Percentiles rank a stretch among this genome's conserved stretches.
Conservation (phyloP, 2,797 vertebrate species). For the Acrossocheilus wenchowensis region DNA sequence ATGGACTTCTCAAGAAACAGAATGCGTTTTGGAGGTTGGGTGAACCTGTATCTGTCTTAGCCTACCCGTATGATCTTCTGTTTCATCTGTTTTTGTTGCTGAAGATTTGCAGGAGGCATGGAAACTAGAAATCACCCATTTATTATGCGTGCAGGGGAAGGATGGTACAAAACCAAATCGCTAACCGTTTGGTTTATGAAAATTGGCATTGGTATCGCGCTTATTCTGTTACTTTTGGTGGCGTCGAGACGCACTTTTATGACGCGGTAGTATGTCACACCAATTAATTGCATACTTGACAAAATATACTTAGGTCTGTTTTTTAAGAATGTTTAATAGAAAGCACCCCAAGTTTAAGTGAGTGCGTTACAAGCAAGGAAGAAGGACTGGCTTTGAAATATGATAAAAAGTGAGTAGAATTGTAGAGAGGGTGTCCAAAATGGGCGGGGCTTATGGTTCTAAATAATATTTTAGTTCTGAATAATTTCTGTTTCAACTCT, state of each 20-base stretch:
- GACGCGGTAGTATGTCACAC: background rate
- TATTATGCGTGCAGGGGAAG: background rate
- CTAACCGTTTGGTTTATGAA: background rate
- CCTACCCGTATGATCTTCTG: background rate
- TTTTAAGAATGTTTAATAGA: background rate
- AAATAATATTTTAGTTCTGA: background rate
- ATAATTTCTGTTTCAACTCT: background rate
- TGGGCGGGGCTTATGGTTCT: background rate
- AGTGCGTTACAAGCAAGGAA: background rate
- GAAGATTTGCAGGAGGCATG: background rate
- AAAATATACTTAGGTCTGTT: background rate
- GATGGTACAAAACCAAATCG: background rate
- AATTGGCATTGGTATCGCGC: background rate
- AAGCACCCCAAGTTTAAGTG: background rate
- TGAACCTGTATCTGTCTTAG: background rate
- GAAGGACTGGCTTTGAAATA: background rate
- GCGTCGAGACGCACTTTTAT: background rate
- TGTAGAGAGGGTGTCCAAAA: background rate
- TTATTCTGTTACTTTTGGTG: background rate
- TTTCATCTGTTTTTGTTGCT: background rate
- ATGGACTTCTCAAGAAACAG: background rate
- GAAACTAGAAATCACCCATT: background rate
- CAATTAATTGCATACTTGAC: background rate
- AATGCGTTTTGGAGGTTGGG: slow-evolving; percentile 38
- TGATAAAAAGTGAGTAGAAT: background rate